These are phyloP conservation scores for Xerus inauris DNA, from an alignment of 2,113 vertebrate genomes.

Conservation along the genomic window DNA sequence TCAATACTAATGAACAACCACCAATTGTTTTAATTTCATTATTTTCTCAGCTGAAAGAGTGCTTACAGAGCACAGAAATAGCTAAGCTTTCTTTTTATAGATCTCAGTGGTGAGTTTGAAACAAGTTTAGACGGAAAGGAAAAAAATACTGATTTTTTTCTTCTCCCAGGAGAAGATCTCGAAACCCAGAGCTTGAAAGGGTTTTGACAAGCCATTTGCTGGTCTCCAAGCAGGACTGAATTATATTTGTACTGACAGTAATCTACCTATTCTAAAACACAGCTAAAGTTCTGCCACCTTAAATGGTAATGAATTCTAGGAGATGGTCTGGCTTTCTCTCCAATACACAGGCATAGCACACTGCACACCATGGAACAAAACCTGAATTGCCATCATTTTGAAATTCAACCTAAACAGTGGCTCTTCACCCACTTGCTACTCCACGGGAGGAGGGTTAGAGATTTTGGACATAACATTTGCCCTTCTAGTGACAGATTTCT, in stretches of 20 bases:
- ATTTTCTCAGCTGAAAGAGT: conserved; percentile 77
- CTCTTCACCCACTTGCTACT: neutral
- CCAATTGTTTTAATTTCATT: conserved; percentile 81
- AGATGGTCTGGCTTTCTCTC: neutral
- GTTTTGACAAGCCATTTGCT: neutral
- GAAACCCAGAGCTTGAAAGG: neutral
- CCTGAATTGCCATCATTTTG: neutral
- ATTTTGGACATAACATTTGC: neutral
- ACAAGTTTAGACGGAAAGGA: conserved; percentile 63
- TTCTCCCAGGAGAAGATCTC: neutral
- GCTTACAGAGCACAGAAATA: conserved; percentile 74
- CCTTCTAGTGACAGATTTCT: neutral
- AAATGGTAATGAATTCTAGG: conserved; percentile 45
- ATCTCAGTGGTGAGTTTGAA: conserved; percentile 67
- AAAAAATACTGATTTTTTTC: neutral
- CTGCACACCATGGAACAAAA: neutral
- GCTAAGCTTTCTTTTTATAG: conserved; percentile 76
- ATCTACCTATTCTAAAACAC: conserved; percentile 37
- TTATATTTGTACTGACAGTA: neutral
- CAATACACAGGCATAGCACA: neutral
- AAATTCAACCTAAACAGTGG: neutral
- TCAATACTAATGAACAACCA: conserved; percentile 80
- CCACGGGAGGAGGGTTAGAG: neutral
- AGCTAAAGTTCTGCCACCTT: conserved; percentile 43
- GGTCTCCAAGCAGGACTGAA: neutral